Conservation (phyloP, 1,140 invertebrate genomes). For the Caerostris extrusa region DNA sequence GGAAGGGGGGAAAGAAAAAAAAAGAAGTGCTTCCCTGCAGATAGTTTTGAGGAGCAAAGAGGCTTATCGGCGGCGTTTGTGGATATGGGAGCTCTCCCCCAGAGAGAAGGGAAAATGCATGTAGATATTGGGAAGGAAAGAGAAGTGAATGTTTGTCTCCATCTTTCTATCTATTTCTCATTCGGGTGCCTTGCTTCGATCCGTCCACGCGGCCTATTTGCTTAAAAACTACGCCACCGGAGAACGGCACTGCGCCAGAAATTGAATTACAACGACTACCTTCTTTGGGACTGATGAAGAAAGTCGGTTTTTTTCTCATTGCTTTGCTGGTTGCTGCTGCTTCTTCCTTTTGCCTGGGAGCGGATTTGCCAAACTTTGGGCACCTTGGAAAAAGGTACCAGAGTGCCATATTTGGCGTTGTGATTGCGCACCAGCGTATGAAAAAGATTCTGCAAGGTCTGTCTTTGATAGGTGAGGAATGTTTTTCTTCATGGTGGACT, state of each 20-base stretch:
- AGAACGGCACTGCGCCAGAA: constrained; percentile 72
- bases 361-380: constrained; percentile 71
- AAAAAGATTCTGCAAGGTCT: background rate
- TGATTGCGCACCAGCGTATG: background rate
- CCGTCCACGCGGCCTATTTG: constrained; percentile 73
- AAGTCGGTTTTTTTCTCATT: constrained; percentile 63
- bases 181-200: constrained; percentile 60
- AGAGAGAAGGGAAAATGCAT: constrained; percentile 17
- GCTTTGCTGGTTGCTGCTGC: background rate
- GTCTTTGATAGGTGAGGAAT: background rate
- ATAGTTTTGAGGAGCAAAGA: constrained; percentile 40
- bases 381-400: constrained; percentile 2
- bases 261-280: constrained; percentile 76
- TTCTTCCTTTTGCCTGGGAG: constrained; percentile 37
- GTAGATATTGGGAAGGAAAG: constrained; percentile 62
- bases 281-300: constrained; percentile 75
- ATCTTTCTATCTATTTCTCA: constrained; percentile 69
- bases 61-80: constrained; percentile 70
- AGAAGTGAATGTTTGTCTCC: constrained; percentile 76
- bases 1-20: background rate
- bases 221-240: constrained; percentile 76
- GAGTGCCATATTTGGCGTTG: constrained; percentile 67
- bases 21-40: constrained; percentile 7
- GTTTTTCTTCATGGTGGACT: too few species aligned
- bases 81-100: constrained; percentile 72